A percentile compares a stretch with the other conserved stretches of the same genome.
Conservation (phyloP, 2,113 vertebrate genomes). For the Bubo scandiacus region DNA sequence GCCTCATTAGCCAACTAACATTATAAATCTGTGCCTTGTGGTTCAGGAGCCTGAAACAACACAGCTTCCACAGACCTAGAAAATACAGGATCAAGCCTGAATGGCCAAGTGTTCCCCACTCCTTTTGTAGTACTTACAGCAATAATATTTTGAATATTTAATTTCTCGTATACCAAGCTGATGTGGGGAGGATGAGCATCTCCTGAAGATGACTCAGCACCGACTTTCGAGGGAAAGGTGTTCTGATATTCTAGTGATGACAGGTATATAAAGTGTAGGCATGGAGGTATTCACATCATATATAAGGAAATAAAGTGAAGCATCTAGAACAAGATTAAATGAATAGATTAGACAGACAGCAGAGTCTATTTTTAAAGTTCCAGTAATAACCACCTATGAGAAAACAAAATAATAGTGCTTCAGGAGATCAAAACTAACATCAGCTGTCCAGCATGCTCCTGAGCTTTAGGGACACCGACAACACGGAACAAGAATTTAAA, state of each 20-base stretch:
- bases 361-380: conserved; percentile 32
- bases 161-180: background rate
- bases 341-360: conserved; percentile 7
- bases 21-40: background rate
- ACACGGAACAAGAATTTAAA: background rate
- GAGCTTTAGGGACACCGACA: background rate
- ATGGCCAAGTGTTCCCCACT: background rate
- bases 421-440: background rate
- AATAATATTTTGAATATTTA: background rate
- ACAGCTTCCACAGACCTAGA: background rate
- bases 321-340: background rate
- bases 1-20: background rate
- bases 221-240: background rate
- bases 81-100: background rate
- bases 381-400: conserved; percentile 7
- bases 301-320: background rate
- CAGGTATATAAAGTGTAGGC: background rate
- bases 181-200: background rate
- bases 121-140: background rate
- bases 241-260: background rate
- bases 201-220: conserved; percentile 19
- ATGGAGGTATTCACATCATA: background rate
- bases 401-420: conserved; percentile 7
- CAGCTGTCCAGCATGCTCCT: background rate
- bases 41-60: background rate